Evolutionary conservation across 1,140 invertebrate species (phyloP).

Genomic region (Aphis gossypii): DNA sequence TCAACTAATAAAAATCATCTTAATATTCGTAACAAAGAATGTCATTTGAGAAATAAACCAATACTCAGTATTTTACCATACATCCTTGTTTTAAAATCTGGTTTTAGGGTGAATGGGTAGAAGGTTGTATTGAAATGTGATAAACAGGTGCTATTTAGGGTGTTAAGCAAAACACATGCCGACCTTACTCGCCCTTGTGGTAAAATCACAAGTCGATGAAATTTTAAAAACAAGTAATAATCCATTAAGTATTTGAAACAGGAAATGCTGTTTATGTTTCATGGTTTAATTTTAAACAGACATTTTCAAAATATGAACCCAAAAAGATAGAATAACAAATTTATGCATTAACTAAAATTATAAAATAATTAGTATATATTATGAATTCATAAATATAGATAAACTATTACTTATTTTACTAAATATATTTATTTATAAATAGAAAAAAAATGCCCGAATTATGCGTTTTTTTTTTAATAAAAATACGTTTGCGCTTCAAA

Average conservation of each 20-base stretch:
- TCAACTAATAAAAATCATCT: not conserved
- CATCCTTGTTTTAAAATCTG: conserved; percentile 24
- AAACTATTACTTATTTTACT: not conserved
- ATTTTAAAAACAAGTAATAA: conserved; percentile 20
- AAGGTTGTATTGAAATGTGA: conserved; percentile 45
- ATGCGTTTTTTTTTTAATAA: too few species aligned
- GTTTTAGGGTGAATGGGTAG: not conserved
- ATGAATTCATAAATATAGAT: not conserved
- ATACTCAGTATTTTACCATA: conserved; percentile 17
- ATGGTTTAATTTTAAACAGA: not conserved
- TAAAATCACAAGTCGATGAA: conserved; percentile 11
- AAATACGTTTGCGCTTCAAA: not conserved
- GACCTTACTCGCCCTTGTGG: not conserved
- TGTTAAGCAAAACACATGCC: conserved; percentile 12
- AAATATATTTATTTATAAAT: not conserved
- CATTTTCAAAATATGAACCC: not conserved
- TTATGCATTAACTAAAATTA: not conserved
- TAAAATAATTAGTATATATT: not conserved
- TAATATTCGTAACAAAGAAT: not conserved
- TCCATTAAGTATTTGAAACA: not conserved
- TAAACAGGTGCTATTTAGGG: conserved; percentile 31
- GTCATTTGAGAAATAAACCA: conserved; percentile 36
- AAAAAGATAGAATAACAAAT: not conserved
- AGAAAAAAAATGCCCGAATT: too few species aligned
- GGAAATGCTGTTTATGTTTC: conserved; percentile 8